Percentiles rank a stretch among this genome's conserved stretches.
Conservation (phyloP, 1,140 invertebrate species). For the Idris sp. region DNA sequence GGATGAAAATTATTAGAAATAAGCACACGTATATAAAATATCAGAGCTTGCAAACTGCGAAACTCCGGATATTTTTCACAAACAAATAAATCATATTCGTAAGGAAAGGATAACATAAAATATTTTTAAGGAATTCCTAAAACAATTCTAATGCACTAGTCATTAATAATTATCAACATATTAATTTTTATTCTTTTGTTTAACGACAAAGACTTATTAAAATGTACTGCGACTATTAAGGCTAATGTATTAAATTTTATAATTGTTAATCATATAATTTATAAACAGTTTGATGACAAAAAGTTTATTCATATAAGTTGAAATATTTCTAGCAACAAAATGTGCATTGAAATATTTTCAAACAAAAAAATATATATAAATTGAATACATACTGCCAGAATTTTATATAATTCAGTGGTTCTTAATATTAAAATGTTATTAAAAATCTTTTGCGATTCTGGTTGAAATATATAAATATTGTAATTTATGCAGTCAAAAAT, state of each 20-base stretch:
- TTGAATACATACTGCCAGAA: conserved; percentile 43
- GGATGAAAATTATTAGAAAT: neutral
- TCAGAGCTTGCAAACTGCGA: conserved; percentile 5
- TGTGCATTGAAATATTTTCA: conserved; percentile 17
- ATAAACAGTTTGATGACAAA: no score
- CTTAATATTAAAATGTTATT: conserved; percentile 23
- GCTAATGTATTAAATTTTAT: conserved; percentile 15
- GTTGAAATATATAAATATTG: conserved; percentile 3
- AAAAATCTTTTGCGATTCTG: conserved; percentile 20
- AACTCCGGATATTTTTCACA: conserved; percentile 24
- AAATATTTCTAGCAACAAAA: conserved; percentile 15
- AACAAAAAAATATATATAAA: no score
- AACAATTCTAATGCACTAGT: conserved; percentile 1
- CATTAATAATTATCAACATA: conserved; percentile 2
- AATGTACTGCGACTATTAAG: conserved; percentile 13
- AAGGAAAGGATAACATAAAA: neutral
- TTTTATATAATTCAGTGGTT: conserved; percentile 38
- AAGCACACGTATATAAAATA: conserved; percentile 8
- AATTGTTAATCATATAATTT: no score
- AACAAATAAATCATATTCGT: conserved; percentile 8
- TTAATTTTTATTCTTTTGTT: conserved; percentile 18
- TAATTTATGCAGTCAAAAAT: conserved; percentile 17
- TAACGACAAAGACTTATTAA: conserved; percentile 1
- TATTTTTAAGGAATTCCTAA: conserved; percentile 26
- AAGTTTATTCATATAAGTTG: no score